Evolutionary conservation across 37 sponge, comb jelly and placozoan genomes (phyloP).

Genomic region (Dysidea cf. avara): DNA sequence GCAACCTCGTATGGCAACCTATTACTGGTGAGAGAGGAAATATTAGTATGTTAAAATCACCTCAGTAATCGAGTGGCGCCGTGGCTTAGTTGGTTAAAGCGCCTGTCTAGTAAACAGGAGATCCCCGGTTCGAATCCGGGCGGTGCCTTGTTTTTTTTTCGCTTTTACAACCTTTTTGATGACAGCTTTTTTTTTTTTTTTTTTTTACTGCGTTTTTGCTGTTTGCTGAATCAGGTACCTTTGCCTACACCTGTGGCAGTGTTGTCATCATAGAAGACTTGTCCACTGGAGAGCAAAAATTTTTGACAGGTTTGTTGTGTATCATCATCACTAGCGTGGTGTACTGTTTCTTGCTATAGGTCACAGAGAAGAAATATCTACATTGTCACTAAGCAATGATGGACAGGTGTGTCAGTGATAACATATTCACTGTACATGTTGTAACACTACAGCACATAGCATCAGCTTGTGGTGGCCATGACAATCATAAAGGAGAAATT

Average conservation of each 20-base stretch:
- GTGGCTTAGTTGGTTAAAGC: conserved; percentile 52
- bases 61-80: conserved; percentile 6
- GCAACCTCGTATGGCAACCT: conserved; percentile 78
- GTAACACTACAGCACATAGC: conserved; percentile 24
- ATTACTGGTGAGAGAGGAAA: conserved; percentile 39
- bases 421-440: too few species aligned
- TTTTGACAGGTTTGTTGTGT: conserved; percentile 43
- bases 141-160: conserved; percentile 18
- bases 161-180: neutral
- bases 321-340: neutral
- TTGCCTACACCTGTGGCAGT: conserved; percentile 75
- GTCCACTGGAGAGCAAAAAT: conserved; percentile 45
- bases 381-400: conserved; percentile 57
- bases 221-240: conserved; percentile 59
- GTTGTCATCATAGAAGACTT: conserved; percentile 74
- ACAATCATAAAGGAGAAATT: conserved; percentile 49
- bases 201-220: neutral
- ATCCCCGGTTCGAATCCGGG: conserved; percentile 39
- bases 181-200: neutral
- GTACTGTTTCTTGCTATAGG: conserved; percentile 35
- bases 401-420: conserved; percentile 1
- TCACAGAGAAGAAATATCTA: conserved; percentile 65
- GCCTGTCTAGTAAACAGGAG: conserved; percentile 50
- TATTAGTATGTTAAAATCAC: neutral
- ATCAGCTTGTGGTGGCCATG: conserved; percentile 56